These are phyloP conservation scores for Brachirus orientalis DNA, from an alignment of 2,113 vertebrate species.

Conservation along the genomic window DNA sequence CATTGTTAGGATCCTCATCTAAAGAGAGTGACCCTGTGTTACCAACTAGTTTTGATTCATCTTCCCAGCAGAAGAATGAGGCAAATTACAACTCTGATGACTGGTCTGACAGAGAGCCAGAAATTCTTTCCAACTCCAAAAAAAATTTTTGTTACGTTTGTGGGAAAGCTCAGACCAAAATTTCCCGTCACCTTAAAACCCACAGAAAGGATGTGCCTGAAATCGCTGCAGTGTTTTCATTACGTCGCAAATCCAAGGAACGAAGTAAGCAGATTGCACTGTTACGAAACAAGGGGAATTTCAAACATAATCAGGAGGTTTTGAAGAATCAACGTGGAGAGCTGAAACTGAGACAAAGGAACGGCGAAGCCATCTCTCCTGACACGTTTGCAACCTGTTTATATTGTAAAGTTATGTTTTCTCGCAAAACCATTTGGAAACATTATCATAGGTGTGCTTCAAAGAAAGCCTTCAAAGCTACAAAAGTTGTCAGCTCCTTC, in stretches of 20 bases:
- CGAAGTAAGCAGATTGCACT: neutral
- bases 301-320: constrained; percentile 50
- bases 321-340: constrained; percentile 3
- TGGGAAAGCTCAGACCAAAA: constrained; percentile 23
- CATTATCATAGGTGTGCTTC: constrained; percentile 42
- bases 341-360: constrained; percentile 29
- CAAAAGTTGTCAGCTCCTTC: neutral
- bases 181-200: constrained; percentile 48
- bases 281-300: constrained; percentile 51
- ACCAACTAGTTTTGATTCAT: neutral
- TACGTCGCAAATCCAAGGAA: constrained; percentile 17
- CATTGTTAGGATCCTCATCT: neutral
- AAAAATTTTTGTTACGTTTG: constrained; percentile 68
- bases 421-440: constrained; percentile 10
- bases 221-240: constrained; percentile 22
- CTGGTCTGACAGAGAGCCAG: constrained; percentile 1
- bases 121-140: neutral
- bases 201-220: constrained; percentile 36
- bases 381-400: constrained; percentile 32
- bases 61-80: neutral
- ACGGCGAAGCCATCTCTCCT: accelerated
- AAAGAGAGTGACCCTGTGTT: neutral
- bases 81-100: neutral
- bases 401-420: constrained; percentile 53
- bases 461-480: neutral